Base-by-base conservation (phyloP, 2,888 invertebrate genomes). In the Coelogynopora nodosa region DNA sequence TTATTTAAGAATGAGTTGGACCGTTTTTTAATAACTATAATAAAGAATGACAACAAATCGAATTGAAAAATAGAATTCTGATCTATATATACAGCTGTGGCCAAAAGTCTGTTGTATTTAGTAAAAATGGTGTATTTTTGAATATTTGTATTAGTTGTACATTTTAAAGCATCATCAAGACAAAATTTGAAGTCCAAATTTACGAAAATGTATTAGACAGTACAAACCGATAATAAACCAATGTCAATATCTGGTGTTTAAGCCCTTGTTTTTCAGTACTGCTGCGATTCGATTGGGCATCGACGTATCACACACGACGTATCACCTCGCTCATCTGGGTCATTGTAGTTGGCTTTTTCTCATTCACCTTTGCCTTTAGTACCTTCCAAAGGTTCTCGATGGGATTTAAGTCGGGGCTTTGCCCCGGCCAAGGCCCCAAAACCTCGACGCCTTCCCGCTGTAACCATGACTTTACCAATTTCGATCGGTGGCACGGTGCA, bases 91-190 rank as follows among this genome's bases (percentile, higher is more conserved):
- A 80, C 80, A 80, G 80, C 80, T 80, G 80, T 80, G 80, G 80
- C 28, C 23, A 80, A 80, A 80, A 80, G 28, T 80, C 80, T 80
- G 80, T 80, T 80, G 80, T 80, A 80, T 80, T 10, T 23, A 26
- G 80, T 26, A 23, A 23, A 80, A 49, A 49, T 49, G 49, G 5
- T 49, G 18, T 5, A 10, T 49, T 26, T 5, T 26, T 80, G 2
- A 80, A 80, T 80, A 80, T 80, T 80, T 80, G 80, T 80, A 80
- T 80, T 5, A 80, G 80, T 80, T 80, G 2, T 80, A 80, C 80
- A 80, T 80, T 80, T 80, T 80, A 80, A 80, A 80, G 28, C 80
- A 80, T 80, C 80, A 80, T n/a, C 80, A 80, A 80, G 80, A 80
- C 80, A 80, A 80, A 80, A 80, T 80, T 80, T 80, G 80, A 80